Conservation (phyloP, 2,797 vertebrate species). For the Chanos chanos region DNA sequence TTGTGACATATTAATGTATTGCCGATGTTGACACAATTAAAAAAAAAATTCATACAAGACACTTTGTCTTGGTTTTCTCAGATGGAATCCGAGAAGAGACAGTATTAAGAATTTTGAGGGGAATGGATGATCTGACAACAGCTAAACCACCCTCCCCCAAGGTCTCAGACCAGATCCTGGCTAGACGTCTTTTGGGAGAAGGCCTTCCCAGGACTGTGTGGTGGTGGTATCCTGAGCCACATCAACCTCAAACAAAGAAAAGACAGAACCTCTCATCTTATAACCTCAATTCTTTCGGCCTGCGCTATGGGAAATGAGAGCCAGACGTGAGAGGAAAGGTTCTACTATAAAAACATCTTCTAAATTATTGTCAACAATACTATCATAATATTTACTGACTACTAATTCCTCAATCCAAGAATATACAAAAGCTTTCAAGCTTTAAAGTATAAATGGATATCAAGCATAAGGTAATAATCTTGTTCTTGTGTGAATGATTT, state of each 20-base stretch:
- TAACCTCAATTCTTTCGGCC: constrained; percentile 78
- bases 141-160: background rate
- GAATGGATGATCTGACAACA: constrained; percentile 15
- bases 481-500: no score
- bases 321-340: background rate
- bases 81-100: constrained; percentile 37
- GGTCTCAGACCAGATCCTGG: background rate
- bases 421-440: no score
- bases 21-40: no score
- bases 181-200: constrained; percentile 13
- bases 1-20: no score
- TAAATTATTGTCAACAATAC: no score
- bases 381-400: no score
- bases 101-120: constrained; percentile 43
- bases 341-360: background rate
- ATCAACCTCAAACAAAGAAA: constrained; percentile 49
- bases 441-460: no score
- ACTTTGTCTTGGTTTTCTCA: constrained; percentile 6
- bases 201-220: constrained; percentile 31
- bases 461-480: no score
- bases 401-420: no score
- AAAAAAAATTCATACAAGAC: background rate
- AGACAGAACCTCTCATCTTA: constrained; percentile 62
- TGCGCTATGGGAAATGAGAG: constrained; percentile 72
- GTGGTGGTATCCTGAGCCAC: constrained; percentile 43